phyloP scores from a whole-genome alignment of 2,797 vertebrate species.

The Poecilia gillii region DNA sequence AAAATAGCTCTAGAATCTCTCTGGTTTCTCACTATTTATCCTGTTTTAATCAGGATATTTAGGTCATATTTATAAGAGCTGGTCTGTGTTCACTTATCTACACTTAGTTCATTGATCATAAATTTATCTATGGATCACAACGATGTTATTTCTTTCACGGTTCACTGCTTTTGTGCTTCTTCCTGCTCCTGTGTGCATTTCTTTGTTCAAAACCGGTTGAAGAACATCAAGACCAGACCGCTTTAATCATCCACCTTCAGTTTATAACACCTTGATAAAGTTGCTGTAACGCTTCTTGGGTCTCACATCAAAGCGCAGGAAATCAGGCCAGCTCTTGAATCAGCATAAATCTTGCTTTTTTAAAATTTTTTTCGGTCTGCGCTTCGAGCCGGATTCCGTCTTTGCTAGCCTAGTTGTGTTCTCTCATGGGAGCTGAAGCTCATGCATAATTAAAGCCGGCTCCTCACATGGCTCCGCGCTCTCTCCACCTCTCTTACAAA shows the following conservation, averaged over 20 bases:
- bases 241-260: constrained; percentile 11
- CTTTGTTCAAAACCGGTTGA: background rate
- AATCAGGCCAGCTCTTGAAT: constrained; percentile 75
- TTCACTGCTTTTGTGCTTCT: background rate
- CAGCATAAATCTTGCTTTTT: constrained; percentile 52
- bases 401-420: constrained; percentile 75
- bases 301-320: constrained; percentile 48
- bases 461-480: constrained; percentile 73
- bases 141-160: background rate
- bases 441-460: constrained; percentile 84
- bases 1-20: background rate
- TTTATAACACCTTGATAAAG: constrained; percentile 12
- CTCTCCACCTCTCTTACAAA: constrained; percentile 56
- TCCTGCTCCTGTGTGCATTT: background rate
- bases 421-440: constrained; percentile 78
- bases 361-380: constrained; percentile 12
- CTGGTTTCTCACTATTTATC: background rate
- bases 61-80: background rate
- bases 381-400: constrained; percentile 58
- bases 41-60: background rate
- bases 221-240: background rate
- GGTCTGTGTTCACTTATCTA: background rate
- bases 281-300: constrained; percentile 38
- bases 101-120: background rate
- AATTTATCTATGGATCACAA: background rate